Conservation (phyloP, 2,888 invertebrate species). For the Rosalia funebris region DNA sequence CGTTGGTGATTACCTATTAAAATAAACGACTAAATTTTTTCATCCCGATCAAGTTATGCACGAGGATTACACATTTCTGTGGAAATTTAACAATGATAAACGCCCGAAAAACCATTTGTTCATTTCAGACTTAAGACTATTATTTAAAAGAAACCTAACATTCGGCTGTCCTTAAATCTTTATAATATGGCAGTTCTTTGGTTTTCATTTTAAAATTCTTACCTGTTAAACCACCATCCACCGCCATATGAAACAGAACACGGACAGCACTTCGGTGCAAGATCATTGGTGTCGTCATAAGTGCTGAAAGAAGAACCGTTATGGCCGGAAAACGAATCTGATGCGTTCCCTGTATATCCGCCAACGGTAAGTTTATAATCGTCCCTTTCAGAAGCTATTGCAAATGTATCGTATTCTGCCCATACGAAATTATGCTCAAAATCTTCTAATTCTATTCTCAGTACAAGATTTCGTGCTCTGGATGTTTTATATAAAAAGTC, state of each 20-base stretch:
- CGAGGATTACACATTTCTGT: too few species aligned
- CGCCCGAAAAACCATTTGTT: too few species aligned
- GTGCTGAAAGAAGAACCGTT: conserved; percentile 66
- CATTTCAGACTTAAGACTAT: too few species aligned
- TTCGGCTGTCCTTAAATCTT: too few species aligned
- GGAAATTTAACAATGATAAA: too few species aligned
- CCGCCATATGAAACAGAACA: conserved; percentile 68
- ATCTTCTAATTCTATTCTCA: conserved; percentile 67
- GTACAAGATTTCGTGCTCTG: conserved; percentile 59
- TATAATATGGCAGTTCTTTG: too few species aligned
- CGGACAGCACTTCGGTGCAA: conserved; percentile 66
- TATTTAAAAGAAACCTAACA: too few species aligned
- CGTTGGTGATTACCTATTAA: too few species aligned
- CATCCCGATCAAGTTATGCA: too few species aligned
- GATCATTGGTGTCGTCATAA: conserved; percentile 65
- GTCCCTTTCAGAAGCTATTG: conserved; percentile 59
- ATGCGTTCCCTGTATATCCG: conserved; percentile 66
- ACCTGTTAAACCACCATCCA: conserved; percentile 73
- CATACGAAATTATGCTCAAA: conserved; percentile 64
- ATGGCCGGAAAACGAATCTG: conserved; percentile 68
- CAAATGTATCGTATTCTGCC: conserved; percentile 65
- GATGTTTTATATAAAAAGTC: conserved; percentile 67
- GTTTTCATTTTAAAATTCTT: too few species aligned
- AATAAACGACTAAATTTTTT: too few species aligned
- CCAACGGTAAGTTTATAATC: conserved; percentile 65